Base-by-base conservation (phyloP, 2,113 vertebrate species). In the Cacatua alba region DNA sequence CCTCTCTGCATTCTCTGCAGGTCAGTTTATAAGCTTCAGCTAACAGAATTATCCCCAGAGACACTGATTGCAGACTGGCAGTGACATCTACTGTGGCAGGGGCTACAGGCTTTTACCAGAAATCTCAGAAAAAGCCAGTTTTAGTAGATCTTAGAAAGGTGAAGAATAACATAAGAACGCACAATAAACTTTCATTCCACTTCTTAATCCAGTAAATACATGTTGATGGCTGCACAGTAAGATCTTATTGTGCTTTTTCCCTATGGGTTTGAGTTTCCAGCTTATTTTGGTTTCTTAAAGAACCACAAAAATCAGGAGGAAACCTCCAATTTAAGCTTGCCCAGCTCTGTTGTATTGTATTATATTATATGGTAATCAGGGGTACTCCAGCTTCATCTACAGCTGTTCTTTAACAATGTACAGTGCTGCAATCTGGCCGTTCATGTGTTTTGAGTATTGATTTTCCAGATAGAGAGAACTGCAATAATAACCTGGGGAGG, bases 401-500 rank as follows among this genome's bases (percentile, higher is more conserved):
- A 29, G 7, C 55, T 78, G 55, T 80, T 92, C n/a, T 81, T 92
- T 41, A 79, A 59, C 64, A 49, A 39, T 9, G 10, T 72, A 37
- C n/a, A 43, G 28, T 84, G 52, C 77, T 94, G 62, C 79, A 94
- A 9, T 78, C 93, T 75, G 57, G 72, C 69, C 60, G 90, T 90
- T 86, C 33, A 21, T 23, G 52, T 92, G 62, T 55, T 78, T 92
- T 57, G 31, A 49, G 72, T 81, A 88, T 94, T 92, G 95, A 94
- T 88, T 95, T 96, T 92, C 48, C 31, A 57, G 44, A 51, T 8
- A 55, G 44, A 33, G 33, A 71, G 74, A 68, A 60, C 37, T 68
- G 39, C 65, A 79, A 5, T 79, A 49, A 82, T 65, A 88, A 92
- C 65, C n/a, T 86, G 13, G 13, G 60, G 57, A 91, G 57, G 44